Conservation (phyloP, 1,140 invertebrate genomes). For the Zaprionus taronus region DNA sequence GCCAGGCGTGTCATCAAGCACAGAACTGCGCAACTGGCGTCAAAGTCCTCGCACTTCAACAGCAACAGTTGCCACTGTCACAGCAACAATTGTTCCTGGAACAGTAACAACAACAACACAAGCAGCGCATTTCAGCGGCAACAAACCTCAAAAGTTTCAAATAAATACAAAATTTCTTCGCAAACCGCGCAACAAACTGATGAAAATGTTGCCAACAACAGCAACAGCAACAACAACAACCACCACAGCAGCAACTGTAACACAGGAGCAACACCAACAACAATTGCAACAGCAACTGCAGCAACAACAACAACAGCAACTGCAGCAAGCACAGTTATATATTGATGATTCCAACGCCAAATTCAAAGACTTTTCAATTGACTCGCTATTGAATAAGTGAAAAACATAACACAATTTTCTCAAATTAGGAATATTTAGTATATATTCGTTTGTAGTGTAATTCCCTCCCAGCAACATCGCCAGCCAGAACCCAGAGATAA, state of each 20-base stretch:
- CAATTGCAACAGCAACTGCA: slow-evolving; percentile 19
- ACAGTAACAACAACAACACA: slow-evolving; percentile 12
- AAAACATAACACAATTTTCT: slow-evolving; percentile 31
- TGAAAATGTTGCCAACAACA: slow-evolving; percentile 58
- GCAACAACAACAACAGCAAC: slow-evolving; percentile 22
- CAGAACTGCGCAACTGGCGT: slow-evolving; percentile 61
- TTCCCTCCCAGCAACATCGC: slow-evolving; percentile 22
- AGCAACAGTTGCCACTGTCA: slow-evolving; percentile 4
- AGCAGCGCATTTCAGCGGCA: slow-evolving; percentile 24
- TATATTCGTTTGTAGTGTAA: slow-evolving; percentile 60
- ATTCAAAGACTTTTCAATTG: slow-evolving; percentile 84
- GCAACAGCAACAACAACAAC: slow-evolving; percentile 18
- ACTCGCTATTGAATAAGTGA: slow-evolving; percentile 80
- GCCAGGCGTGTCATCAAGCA: slow-evolving; percentile 9
- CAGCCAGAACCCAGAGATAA: slow-evolving; percentile 33
- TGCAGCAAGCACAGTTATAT: slow-evolving; percentile 50
- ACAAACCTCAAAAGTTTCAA: slow-evolving; percentile 76
- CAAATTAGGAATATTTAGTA: slow-evolving; percentile 46
- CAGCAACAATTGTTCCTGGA: background rate
- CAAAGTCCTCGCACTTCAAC: slow-evolving; percentile 46
- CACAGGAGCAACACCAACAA: slow-evolving; percentile 20
- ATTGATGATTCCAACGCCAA: slow-evolving; percentile 82
- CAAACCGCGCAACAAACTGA: slow-evolving; percentile 78
- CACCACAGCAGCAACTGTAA: slow-evolving; percentile 14
- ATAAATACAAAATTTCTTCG: slow-evolving; percentile 82